Conservation (phyloP, 2,113 vertebrate species). For the Labeo rohita region DNA sequence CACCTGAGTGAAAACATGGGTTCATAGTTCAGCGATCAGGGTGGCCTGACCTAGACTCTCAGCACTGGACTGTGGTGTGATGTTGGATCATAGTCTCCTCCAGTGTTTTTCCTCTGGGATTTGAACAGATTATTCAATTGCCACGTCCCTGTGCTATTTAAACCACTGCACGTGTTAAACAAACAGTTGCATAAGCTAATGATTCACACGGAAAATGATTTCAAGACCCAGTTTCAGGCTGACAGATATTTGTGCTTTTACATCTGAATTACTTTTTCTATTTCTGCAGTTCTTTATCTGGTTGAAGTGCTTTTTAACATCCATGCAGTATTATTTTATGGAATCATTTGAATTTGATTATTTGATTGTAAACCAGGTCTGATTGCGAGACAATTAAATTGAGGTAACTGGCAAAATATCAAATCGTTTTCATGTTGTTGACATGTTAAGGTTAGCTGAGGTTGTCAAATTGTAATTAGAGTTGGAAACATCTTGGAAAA, state of each 20-base stretch:
- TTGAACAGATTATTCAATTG: background rate
- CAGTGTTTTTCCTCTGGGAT: background rate
- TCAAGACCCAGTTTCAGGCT: background rate
- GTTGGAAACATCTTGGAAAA: no score
- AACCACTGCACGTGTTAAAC: background rate
- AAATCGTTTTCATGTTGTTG: background rate
- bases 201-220: background rate
- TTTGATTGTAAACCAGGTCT: background rate
- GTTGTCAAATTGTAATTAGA: no score
- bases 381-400: background rate
- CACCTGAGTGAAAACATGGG: background rate
- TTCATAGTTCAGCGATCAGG: constrained; percentile 9
- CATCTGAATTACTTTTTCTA: background rate
- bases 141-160: background rate
- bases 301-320: background rate
- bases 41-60: background rate
- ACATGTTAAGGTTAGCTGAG: background rate
- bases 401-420: background rate
- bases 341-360: background rate
- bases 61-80: background rate
- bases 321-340: background rate
- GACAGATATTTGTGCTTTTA: background rate
- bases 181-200: constrained; percentile 12
- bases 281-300: background rate
- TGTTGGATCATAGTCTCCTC: constrained; percentile 7